These are phyloP conservation scores for Lateolabrax maculatus DNA, from an alignment of 2,797 vertebrate species.

Conservation along the genomic window DNA sequence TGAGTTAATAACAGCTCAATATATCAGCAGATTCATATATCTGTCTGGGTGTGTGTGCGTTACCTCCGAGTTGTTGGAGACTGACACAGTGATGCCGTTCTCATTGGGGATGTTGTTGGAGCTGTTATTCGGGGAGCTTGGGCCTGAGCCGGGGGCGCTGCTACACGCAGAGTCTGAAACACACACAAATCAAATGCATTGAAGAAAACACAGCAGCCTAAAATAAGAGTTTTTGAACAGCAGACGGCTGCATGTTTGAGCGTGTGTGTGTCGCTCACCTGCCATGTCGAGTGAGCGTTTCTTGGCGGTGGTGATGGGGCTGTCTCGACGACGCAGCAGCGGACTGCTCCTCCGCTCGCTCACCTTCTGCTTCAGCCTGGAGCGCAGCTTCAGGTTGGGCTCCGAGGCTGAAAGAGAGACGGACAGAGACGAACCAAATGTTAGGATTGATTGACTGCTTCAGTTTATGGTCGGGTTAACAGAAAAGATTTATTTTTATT, in stretches of 20 bases:
- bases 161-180: slow-evolving; percentile 93
- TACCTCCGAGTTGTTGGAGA: slow-evolving; percentile 91
- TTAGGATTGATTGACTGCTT: neutral
- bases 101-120: slow-evolving; percentile 93
- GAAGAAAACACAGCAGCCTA: neutral
- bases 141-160: slow-evolving; percentile 96
- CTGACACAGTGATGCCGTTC: slow-evolving; percentile 89
- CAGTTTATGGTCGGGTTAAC: neutral
- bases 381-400: slow-evolving; percentile 96
- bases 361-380: slow-evolving; percentile 97
- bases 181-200: slow-evolving; percentile 25
- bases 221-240: neutral
- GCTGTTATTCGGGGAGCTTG: slow-evolving; percentile 98
- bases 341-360: slow-evolving; percentile 96
- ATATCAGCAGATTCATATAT: neutral
- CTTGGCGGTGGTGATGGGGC: slow-evolving; percentile 91
- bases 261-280: slow-evolving; percentile 76
- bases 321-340: slow-evolving; percentile 92
- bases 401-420: slow-evolving; percentile 89
- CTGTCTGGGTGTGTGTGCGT: neutral
- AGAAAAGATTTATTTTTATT: neutral
- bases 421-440: neutral
- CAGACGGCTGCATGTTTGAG: neutral
- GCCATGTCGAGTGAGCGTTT: slow-evolving; percentile 94
- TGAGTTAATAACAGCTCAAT: neutral